Base-by-base conservation (phyloP, 2,113 vertebrate genomes). In the Hemibagrus wyckioides region DNA sequence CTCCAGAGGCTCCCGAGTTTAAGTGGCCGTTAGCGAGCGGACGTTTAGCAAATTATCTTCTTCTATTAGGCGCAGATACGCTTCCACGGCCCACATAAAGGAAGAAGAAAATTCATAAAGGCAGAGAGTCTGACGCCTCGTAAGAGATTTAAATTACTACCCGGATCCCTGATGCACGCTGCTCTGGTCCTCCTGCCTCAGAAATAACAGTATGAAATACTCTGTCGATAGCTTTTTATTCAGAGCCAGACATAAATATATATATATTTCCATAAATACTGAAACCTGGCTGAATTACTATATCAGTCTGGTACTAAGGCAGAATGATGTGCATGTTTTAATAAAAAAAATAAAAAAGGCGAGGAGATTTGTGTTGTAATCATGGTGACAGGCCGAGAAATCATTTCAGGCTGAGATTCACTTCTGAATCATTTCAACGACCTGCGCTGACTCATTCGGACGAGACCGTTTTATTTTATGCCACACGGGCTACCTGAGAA, bases 81-180 rank as follows among this genome's bases (percentile, higher is more conserved):
- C 48, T 88, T 89, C 59, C 79, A 36, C 33, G 44, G 75, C 67
- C 79, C 67, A 88, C 84, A 76, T 86, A 85, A 85, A 88, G 84
- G 65, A 57, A 83, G 54, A 61, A 61, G 73, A 41, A 33, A 28
- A 75, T 83, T 83, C 83, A 88, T 63, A 84, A 86, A 86, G 86
- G 50, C 81, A 48, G 83, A 61, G 88, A 77, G 84, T 89, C 89
- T 85, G 87, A 88, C 73, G 36, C 87, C 91, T 90, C 87, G 92
- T 90, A 90, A 80, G 85, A 92, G 89, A 94, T 92, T 89, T 93
- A 90, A 91, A 91, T 86, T 90, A 89, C 89, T 85, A 89, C 88
- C 90, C 84, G 90, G 92, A 93, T 93, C 86, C 71, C 30, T 73
- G 30, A 69, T 52, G 80, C 73, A 56, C 50, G 63, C 28, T 76